A percentile compares a stretch with the other conserved stretches of the same genome.
Conservation (phyloP, 2,113 vertebrate genomes). For the Prionailurus viverrinus region DNA sequence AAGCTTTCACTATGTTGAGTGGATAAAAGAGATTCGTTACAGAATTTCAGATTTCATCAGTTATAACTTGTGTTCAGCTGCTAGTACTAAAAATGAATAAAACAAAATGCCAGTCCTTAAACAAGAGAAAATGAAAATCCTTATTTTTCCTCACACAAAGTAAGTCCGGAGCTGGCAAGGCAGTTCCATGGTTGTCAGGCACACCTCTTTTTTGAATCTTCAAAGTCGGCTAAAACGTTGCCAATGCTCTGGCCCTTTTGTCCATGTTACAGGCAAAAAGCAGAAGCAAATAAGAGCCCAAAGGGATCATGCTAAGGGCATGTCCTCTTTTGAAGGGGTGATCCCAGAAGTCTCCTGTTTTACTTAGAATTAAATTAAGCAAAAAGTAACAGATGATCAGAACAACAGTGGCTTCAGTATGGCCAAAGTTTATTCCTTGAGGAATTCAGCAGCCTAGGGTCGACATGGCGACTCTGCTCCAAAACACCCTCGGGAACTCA, state of each 20-base stretch:
- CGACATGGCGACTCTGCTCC: not conserved
- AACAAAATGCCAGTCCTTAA: not conserved
- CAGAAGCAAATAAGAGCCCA: not conserved
- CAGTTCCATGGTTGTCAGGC: not conserved
- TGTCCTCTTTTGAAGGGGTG: not conserved
- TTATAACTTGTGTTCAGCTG: not conserved
- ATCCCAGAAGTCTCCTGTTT: not conserved
- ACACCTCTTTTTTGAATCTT: not conserved
- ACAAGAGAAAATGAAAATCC: not conserved
- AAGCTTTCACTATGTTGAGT: not conserved
- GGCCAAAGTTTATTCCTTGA: not conserved
- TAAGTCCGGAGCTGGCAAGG: not conserved
- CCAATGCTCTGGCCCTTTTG: not conserved
- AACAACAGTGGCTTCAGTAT: not conserved
- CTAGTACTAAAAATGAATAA: not conserved
- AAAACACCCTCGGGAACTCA: not conserved
- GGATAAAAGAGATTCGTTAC: not conserved
- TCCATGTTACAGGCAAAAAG: not conserved
- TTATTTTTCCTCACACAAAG: not conserved
- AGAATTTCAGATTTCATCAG: not conserved
- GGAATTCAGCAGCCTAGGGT: not conserved
- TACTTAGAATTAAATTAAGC: not conserved
- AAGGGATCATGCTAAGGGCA: not conserved
- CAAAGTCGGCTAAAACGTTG: not conserved
- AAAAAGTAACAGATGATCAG: not conserved